phyloP scores from a whole-genome alignment of 1,140 invertebrate species.

The Acromyrmex charruanus region DNA sequence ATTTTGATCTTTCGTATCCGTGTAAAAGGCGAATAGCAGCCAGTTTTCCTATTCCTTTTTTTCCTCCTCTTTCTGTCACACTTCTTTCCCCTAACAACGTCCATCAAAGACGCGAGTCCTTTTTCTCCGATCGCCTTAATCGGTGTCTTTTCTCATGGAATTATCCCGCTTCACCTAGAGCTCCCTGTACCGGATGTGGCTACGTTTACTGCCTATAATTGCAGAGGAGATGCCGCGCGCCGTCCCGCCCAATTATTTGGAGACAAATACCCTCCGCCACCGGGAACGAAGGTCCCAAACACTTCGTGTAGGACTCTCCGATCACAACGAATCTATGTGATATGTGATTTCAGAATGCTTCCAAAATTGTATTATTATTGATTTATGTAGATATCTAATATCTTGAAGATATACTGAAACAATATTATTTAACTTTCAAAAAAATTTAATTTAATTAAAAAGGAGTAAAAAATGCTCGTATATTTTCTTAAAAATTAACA shows the following conservation, averaged over 20 bases:
- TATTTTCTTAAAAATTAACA: no score
- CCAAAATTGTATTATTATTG: background rate
- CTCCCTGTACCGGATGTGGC: slow-evolving; percentile 85
- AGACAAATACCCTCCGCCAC: slow-evolving; percentile 79
- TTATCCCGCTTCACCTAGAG: slow-evolving; percentile 81
- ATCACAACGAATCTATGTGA: slow-evolving; percentile 11
- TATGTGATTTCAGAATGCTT: background rate
- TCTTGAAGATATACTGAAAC: background rate
- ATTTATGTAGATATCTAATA: background rate
- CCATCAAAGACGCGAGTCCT: slow-evolving; percentile 37
- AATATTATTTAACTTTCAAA: background rate
- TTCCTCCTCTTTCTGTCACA: background rate
- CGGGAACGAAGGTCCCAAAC: slow-evolving; percentile 37
- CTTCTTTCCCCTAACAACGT: slow-evolving; percentile 33
- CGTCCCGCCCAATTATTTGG: slow-evolving; percentile 84
- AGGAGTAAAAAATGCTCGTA: no score
- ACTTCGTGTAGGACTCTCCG: background rate
- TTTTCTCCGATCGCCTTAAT: slow-evolving; percentile 74
- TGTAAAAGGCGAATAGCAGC: background rate
- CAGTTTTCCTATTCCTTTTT: slow-evolving; percentile 9
- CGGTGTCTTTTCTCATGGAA: slow-evolving; percentile 82
- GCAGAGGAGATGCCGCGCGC: slow-evolving; percentile 82
- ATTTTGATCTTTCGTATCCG: slow-evolving; percentile 41
- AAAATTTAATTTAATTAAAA: no score
- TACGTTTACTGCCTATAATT: slow-evolving; percentile 86